phyloP scores from a whole-genome alignment of 2,113 vertebrate genomes.

The Gasterosteus aculeatus region DNA sequence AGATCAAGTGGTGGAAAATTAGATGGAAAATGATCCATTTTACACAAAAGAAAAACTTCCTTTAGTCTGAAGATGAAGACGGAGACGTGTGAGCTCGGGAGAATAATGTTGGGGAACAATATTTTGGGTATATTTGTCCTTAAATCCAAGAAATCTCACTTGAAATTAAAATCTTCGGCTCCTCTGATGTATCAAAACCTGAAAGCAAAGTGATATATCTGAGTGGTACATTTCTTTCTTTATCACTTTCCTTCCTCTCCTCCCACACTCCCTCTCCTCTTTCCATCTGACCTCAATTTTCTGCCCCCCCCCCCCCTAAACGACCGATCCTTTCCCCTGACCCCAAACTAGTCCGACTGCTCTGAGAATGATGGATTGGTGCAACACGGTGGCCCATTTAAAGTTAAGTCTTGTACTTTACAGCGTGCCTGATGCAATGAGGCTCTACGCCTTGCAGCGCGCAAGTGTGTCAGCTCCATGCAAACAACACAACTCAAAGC shows the following conservation, averaged over 20 bases:
- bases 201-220: background rate
- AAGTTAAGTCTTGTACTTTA: constrained; percentile 63
- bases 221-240: constrained; percentile 33
- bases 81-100: background rate
- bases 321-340: constrained; percentile 52
- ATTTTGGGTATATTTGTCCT: background rate
- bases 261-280: constrained; percentile 47
- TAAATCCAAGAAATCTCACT: background rate
- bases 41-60: constrained; percentile 5
- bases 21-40: constrained; percentile 7
- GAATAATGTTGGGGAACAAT: background rate
- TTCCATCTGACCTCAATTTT: constrained; percentile 67
- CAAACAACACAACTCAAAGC: constrained; percentile 24
- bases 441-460: constrained; percentile 17
- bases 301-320: constrained; percentile 48
- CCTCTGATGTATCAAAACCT: constrained; percentile 13
- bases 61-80: background rate
- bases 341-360: constrained; percentile 52
- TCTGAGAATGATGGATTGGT: constrained; percentile 59
- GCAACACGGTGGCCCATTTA: constrained; percentile 67
- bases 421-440: constrained; percentile 52
- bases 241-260: constrained; percentile 49
- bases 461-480: constrained; percentile 12
- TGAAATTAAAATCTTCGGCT: constrained; percentile 5
- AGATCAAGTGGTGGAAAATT: constrained; percentile 21